Evolutionary conservation across 1,140 invertebrate genomes (phyloP).

Genomic region (Thereuonema tuberculata): DNA sequence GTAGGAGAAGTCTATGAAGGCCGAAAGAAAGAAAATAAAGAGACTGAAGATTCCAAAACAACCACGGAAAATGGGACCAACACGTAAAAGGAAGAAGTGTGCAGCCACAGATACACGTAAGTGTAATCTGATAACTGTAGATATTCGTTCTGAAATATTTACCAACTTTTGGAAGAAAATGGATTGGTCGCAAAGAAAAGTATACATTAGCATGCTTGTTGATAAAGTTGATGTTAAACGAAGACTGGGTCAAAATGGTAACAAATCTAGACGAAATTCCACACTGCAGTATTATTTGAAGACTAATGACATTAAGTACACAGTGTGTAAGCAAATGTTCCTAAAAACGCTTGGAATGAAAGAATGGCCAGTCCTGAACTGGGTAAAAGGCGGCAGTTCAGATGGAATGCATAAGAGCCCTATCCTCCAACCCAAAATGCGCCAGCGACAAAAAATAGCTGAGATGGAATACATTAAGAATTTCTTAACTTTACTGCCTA

Average conservation of each 20-base stretch:
- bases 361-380: neutral
- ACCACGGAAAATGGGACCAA: neutral
- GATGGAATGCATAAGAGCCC: neutral
- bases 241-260: neutral
- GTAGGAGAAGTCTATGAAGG: neutral
- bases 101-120: neutral
- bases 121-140: neutral
- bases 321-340: neutral
- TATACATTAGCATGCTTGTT: neutral
- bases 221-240: neutral
- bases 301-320: neutral
- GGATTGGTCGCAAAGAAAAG: neutral
- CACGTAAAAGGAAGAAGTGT: neutral
- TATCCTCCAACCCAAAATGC: neutral
- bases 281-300: neutral
- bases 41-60: neutral
- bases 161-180: neutral
- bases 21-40: neutral
- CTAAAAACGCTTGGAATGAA: neutral
- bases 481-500: neutral
- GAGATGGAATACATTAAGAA: neutral
- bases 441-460: neutral
- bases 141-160: neutral
- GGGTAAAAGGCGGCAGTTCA: neutral
- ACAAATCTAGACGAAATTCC: neutral